These are phyloP conservation scores for Lasioglossum villosulum DNA, from an alignment of 2,888 invertebrate genomes.

Conservation along the genomic window DNA sequence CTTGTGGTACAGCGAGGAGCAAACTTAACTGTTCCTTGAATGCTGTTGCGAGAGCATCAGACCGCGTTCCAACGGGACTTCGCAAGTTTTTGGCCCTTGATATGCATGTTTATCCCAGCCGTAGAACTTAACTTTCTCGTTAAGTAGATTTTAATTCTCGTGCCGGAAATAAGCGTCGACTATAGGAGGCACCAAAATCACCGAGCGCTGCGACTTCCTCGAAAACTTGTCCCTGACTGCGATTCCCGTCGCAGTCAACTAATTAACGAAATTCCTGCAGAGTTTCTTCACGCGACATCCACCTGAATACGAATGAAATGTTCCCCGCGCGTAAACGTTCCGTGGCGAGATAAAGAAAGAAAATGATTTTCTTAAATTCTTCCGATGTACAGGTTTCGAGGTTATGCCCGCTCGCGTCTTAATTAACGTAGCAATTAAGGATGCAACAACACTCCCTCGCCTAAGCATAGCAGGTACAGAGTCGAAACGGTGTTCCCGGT, in stretches of 20 bases:
- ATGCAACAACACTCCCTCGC: not conserved
- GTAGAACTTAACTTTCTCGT: constrained; percentile 1
- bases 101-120: constrained; percentile 11
- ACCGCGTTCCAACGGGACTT: not conserved
- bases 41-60: not conserved
- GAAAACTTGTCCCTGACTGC: constrained; percentile 25
- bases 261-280: constrained; percentile 53
- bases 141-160: constrained; percentile 45
- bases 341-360: not conserved
- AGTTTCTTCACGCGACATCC: constrained; percentile 17
- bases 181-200: constrained; percentile 49
- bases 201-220: constrained; percentile 47
- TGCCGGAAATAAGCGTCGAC: constrained; percentile 48
- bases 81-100: constrained; percentile 4
- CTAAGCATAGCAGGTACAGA: not conserved
- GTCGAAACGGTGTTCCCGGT: not conserved
- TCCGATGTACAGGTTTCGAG: not conserved
- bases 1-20: not conserved
- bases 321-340: not conserved
- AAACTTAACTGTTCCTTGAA: constrained; percentile 3
- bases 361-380: not conserved
- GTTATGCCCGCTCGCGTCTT: not conserved
- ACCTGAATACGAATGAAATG: not conserved
- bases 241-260: constrained; percentile 48
- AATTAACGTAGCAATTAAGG: not conserved